Percentiles rank a stretch among this genome's conserved stretches.
phyloP scores from a whole-genome alignment of 2,888 invertebrate genomes.

The Priapulus caudatus region DNA sequence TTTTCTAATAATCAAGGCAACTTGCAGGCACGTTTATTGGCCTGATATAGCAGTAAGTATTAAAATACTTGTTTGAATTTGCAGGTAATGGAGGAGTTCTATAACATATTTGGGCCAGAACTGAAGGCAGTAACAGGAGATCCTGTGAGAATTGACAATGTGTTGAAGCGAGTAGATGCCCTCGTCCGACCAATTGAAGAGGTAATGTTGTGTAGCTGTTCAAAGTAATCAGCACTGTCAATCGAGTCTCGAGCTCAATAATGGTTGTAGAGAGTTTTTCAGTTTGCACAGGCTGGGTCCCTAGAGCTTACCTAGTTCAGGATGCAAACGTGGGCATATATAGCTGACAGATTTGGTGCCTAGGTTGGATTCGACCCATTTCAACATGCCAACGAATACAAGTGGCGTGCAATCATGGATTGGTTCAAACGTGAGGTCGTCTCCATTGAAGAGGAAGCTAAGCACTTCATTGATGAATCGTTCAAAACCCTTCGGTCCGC shows the following conservation, averaged over 20 bases:
- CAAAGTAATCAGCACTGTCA: too few species aligned
- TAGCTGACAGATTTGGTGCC: too few species aligned
- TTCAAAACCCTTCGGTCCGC: slow-evolving; percentile 67
- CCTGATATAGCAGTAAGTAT: too few species aligned
- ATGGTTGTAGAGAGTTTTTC: too few species aligned
- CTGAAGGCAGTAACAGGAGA: slow-evolving; percentile 74
- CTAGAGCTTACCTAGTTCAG: too few species aligned
- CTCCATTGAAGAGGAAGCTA: slow-evolving; percentile 64
- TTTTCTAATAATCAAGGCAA: too few species aligned
- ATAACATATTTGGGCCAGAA: slow-evolving; percentile 75
- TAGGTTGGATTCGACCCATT: slow-evolving; percentile 74
- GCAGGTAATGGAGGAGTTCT: slow-evolving; percentile 68
- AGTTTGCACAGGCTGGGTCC: too few species aligned
- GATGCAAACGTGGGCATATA: too few species aligned
- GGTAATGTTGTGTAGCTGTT: too few species aligned
- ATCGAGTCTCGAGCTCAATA: too few species aligned
- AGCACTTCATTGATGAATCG: slow-evolving; percentile 69
- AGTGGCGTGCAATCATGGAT: slow-evolving; percentile 71
- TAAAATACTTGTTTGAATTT: too few species aligned
- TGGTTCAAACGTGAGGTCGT: slow-evolving; percentile 61
- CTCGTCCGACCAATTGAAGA: slow-evolving; percentile 51
- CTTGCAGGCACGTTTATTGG: too few species aligned
- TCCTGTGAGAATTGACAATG: slow-evolving; percentile 70
- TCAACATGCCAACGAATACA: slow-evolving; percentile 59
- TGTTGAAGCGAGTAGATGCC: slow-evolving; percentile 63